phyloP scores from a whole-genome alignment of 2,888 invertebrate species.

The Allygus modestus region DNA sequence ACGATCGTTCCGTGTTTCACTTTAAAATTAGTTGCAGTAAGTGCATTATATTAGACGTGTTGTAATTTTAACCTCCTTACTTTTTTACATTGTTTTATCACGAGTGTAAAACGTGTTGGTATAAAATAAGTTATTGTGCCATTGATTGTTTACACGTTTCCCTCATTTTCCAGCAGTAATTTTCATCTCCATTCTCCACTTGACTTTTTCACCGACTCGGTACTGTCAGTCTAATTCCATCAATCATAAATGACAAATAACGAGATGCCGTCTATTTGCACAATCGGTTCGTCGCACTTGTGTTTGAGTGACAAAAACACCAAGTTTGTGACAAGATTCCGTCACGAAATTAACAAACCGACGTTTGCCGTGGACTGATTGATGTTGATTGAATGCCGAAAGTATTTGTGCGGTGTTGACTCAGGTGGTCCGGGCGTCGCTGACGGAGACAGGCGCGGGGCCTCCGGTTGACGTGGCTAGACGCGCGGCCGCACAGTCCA shows the following conservation, averaged over 20 bases:
- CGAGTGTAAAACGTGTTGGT: no score
- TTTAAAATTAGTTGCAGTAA: no score
- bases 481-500: not conserved
- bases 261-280: not conserved
- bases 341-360: conserved; percentile 17
- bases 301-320: conserved; percentile 8
- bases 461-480: not conserved
- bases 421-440: conserved; percentile 10
- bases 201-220: not conserved
- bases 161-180: no score
- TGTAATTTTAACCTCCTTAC: no score
- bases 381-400: conserved; percentile 31
- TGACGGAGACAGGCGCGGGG: not conserved
- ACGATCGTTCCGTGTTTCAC: no score
- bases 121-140: no score
- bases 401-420: conserved; percentile 35
- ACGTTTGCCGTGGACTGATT: conserved; percentile 12
- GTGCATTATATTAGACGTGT: no score
- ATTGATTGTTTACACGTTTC: no score
- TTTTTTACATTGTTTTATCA: no score
- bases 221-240: not conserved
- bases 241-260: not conserved
- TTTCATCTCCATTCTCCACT: no score
- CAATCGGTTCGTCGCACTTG: not conserved
- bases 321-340: conserved; percentile 18